Conservation (phyloP, 1,140 invertebrate species). For the Pectinophora gossypiella region DNA sequence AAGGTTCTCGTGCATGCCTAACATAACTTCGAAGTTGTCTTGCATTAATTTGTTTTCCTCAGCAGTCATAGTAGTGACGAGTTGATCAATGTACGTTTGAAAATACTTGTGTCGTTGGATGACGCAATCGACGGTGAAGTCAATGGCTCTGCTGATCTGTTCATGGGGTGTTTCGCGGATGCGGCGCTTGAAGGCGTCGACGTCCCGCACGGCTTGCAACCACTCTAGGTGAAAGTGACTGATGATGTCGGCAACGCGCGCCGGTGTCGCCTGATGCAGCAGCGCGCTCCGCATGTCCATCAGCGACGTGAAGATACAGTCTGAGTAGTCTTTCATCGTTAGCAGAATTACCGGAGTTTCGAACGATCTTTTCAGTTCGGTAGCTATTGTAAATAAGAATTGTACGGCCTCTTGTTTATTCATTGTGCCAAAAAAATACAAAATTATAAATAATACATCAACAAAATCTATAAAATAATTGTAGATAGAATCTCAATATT, state of each 20-base stretch:
- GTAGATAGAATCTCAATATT: too few species aligned
- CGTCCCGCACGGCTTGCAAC: slow-evolving; percentile 13
- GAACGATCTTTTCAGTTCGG: slow-evolving; percentile 14
- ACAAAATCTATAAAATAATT: too few species aligned
- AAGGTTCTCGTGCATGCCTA: slow-evolving; percentile 11
- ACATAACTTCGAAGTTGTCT: slow-evolving; percentile 4
- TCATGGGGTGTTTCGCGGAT: slow-evolving; percentile 11
- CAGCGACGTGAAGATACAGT: not conserved
- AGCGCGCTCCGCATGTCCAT: slow-evolving; percentile 6
- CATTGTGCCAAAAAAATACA: too few species aligned
- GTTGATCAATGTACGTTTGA: slow-evolving; percentile 2
- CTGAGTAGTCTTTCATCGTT: slow-evolving; percentile 17
- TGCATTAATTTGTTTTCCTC: slow-evolving; percentile 4
- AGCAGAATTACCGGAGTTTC: slow-evolving; percentile 17
- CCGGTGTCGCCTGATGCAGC: not conserved
- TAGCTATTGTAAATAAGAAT: slow-evolving; percentile 13
- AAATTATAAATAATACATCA: too few species aligned
- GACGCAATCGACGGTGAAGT: slow-evolving; percentile 9
- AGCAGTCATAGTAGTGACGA: not conserved
- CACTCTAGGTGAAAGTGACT: slow-evolving; percentile 9
- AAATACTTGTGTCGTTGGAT: not conserved
- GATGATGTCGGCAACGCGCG: slow-evolving; percentile 6
- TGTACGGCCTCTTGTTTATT: slow-evolving; percentile 4
- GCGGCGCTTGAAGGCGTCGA: slow-evolving; percentile 7
- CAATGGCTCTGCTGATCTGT: slow-evolving; percentile 6